A percentile compares a stretch with the other conserved stretches of the same genome.
These are phyloP conservation scores for Tympanoctomys barrerae DNA, from an alignment of 2,797 vertebrate species.

Conservation along the genomic window DNA sequence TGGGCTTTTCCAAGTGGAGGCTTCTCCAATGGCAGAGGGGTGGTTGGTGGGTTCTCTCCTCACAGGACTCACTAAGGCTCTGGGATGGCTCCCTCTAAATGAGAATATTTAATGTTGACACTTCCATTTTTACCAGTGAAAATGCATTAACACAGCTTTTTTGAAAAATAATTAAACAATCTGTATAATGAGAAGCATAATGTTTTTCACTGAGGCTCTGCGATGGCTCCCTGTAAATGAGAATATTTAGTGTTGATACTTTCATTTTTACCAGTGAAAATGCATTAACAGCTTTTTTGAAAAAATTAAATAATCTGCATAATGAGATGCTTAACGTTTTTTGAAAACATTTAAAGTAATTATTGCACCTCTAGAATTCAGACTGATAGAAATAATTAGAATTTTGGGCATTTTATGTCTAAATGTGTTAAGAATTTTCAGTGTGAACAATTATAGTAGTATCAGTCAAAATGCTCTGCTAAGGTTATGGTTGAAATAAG, in stretches of 20 bases:
- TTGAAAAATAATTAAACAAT: not conserved
- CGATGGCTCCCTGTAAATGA: too few relatives aligned
- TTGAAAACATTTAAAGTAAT: conserved; percentile 7
- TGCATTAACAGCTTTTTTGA: not conserved
- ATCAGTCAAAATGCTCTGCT: not conserved
- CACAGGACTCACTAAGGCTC: too few relatives aligned
- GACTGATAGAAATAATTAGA: conserved; percentile 5
- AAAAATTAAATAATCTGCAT: not conserved
- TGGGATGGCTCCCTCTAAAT: too few relatives aligned
- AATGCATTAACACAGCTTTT: not conserved
- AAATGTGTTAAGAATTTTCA: not conserved
- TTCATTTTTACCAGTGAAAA: not conserved
- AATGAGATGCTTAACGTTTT: not conserved
- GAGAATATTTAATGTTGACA: not conserved
- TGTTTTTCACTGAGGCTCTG: too few relatives aligned
- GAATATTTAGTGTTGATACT: not conserved
- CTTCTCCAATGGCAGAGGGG: too few relatives aligned
- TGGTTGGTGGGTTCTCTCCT: too few relatives aligned
- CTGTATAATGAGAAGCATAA: not conserved
- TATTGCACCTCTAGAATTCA: conserved; percentile 12
- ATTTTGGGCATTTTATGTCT: not conserved
- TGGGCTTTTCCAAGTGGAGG: too few relatives aligned
- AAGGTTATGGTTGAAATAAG: not conserved
- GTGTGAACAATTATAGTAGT: not conserved
- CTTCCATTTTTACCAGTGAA: not conserved